Base-by-base conservation (phyloP, 2,797 vertebrate species). In the Sebastiscus tertius region DNA sequence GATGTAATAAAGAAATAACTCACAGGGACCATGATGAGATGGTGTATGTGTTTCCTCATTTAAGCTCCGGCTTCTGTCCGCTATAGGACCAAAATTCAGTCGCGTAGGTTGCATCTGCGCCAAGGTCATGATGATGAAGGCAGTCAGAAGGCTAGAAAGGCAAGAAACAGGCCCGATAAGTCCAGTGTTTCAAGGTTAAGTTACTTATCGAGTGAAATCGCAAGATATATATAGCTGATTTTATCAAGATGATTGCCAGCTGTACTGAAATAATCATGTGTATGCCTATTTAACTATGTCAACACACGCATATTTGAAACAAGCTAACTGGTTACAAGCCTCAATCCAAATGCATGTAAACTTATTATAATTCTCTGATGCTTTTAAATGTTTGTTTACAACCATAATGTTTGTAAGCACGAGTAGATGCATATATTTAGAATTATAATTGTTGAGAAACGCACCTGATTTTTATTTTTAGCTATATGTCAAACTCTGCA, bases 61-160 rank as follows among this genome's bases (percentile, higher is more conserved):
- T 34, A 61, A 74, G 39, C 42, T 75, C 1, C 6, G 1, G 6
- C 9, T 39, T 62, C n/a, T 72, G 65, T 55, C 16, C 72, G 46
- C 49, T 52, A 5, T 22, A 33, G 34, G 56, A 70, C 46, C 54
- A 52, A 52, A n/a, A 65, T 39, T 52, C 33, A 58, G 55, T 65
- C 1, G 22, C 54, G 11, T 49, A 13, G 52, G 52, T 66, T 83
- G 46, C 26, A 67, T 69, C 5, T 18, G 42, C 58, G 80, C 55
- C 82, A 91, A 89, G 85, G 88, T 91, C 90, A 83, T 27, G 49
- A 67, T 65, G 20, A 64, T 34, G n/a, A 74, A 63, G n/a, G 36
- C 31, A 49, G 39, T 49, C 61, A 58, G 8, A 39, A 77, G 49
- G 36, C 22, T 80, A 49, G 29, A 77, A 52, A 71, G 73, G 61